These are phyloP conservation scores for Ictalurus furcatus DNA, from an alignment of 2,113 vertebrate species.

Conservation along the genomic window DNA sequence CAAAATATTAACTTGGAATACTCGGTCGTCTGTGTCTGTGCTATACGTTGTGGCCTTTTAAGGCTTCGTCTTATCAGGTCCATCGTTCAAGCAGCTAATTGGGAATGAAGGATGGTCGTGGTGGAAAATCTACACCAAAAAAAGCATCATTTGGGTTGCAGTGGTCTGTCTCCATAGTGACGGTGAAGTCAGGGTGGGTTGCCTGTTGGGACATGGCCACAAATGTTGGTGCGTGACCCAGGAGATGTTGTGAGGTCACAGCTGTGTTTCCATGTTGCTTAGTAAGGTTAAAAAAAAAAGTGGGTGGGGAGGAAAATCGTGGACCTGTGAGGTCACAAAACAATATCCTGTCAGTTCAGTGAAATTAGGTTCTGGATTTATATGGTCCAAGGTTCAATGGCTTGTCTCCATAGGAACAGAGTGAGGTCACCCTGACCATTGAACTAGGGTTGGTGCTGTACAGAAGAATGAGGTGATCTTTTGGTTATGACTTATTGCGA, in stretches of 20 bases:
- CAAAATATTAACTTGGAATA: not conserved
- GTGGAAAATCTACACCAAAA: constrained; percentile 19
- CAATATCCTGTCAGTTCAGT: constrained; percentile 21
- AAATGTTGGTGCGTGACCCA: not conserved
- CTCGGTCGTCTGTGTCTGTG: not conserved
- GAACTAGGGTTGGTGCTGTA: constrained; percentile 19
- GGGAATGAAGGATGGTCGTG: not conserved
- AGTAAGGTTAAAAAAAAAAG: not conserved
- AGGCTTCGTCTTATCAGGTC: not conserved
- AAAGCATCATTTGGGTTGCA: constrained; percentile 38
- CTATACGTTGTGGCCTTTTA: not conserved
- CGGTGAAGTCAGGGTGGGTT: constrained; percentile 28
- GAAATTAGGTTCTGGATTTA: not conserved
- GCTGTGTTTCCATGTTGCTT: constrained; percentile 27
- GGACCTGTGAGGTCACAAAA: constrained; percentile 2
- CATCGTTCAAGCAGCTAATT: not conserved
- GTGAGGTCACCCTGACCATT: constrained; percentile 31
- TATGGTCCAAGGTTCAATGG: not conserved
- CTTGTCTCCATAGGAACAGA: constrained; percentile 17
- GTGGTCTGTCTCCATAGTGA: constrained; percentile 41
- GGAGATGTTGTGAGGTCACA: constrained; percentile 40
- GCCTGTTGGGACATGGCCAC: constrained; percentile 29
- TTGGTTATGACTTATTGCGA: not conserved
- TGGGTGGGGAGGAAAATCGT: not conserved
- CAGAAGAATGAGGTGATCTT: constrained; percentile 7